Conservation (phyloP, 2,113 vertebrate genomes). For the Poicephalus meyeri region DNA sequence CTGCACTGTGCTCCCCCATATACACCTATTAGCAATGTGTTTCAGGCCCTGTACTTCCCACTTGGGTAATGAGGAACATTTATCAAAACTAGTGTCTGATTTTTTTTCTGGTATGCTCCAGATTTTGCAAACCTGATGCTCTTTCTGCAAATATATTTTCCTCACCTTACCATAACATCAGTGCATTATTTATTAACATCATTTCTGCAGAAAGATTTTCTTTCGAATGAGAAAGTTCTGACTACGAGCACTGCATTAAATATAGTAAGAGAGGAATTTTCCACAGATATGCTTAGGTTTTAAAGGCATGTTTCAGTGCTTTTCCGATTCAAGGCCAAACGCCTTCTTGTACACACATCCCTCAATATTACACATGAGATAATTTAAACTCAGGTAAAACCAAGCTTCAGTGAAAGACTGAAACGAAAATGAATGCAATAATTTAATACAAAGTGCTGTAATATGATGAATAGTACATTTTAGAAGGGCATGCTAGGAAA, state of each 20-base stretch:
- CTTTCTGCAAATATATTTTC: neutral
- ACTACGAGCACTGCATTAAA: neutral
- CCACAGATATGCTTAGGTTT: neutral
- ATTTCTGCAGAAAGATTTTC: neutral
- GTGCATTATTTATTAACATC: neutral
- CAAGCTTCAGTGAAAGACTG: slow-evolving; percentile 26
- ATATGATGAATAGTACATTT: slow-evolving; percentile 48
- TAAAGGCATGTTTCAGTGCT: neutral
- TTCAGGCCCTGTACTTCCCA: neutral
- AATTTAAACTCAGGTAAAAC: slow-evolving; percentile 46
- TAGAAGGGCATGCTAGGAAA: slow-evolving; percentile 52
- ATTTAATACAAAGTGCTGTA: slow-evolving; percentile 53
- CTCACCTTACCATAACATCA: neutral
- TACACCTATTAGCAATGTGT: neutral
- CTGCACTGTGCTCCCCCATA: neutral
- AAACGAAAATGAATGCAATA: slow-evolving; percentile 36
- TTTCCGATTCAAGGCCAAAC: neutral
- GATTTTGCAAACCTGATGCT: neutral
- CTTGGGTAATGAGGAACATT: neutral
- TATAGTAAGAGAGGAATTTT: neutral
- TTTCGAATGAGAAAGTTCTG: neutral
- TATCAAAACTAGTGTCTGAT: neutral
- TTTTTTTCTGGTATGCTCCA: neutral
- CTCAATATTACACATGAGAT: neutral
- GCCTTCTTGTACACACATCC: neutral